A percentile compares a stretch with the other conserved stretches of the same genome.
These are phyloP conservation scores for Pipa parva DNA, from an alignment of 2,113 vertebrate species.

Conservation along the genomic window DNA sequence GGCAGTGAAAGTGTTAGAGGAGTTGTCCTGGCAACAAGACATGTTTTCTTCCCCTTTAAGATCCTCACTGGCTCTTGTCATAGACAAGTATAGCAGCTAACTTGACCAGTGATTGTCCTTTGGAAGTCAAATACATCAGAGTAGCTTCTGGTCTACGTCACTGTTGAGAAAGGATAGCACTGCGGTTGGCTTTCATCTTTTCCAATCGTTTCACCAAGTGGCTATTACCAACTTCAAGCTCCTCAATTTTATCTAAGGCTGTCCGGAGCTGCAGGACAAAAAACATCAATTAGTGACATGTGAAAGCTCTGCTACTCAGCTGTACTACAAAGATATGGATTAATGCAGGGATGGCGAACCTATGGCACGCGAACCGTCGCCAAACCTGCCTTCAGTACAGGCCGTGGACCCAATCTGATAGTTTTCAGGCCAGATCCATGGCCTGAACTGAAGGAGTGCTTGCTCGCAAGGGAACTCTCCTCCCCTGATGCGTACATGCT, in stretches of 20 bases:
- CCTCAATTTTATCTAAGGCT: constrained; percentile 87
- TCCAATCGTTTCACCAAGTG: constrained; percentile 89
- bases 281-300: constrained; percentile 27
- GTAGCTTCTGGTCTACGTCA: constrained; percentile 21
- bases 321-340: no score
- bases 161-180: constrained; percentile 80
- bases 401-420: no score
- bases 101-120: neutral
- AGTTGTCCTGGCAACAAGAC: constrained; percentile 10
- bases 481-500: no score
- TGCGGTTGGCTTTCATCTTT: constrained; percentile 88
- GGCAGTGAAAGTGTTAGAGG: constrained; percentile 6
- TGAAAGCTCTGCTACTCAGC: no score
- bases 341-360: no score
- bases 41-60: neutral
- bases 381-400: no score
- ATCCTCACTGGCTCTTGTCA: neutral
- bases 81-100: neutral
- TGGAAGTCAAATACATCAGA: neutral
- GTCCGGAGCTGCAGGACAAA: constrained; percentile 72
- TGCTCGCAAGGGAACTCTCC: no score
- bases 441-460: no score
- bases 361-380: no score
- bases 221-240: constrained; percentile 90
- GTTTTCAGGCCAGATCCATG: no score